Base-by-base conservation (phyloP, 1,140 invertebrate genomes). In the Micrasema minimum region DNA sequence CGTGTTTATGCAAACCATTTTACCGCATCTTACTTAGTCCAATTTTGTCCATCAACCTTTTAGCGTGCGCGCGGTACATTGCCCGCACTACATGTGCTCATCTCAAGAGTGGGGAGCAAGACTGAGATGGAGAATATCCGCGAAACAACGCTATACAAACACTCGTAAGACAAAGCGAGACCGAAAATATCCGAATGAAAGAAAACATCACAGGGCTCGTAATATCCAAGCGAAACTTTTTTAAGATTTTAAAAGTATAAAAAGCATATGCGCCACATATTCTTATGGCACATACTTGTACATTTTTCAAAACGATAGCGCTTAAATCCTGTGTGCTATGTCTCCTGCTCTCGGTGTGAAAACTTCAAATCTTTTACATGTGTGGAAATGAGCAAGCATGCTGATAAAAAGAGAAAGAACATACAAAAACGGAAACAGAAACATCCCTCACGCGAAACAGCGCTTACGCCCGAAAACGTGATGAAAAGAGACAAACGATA, bases 51-150 rank as follows among this genome's bases (percentile, higher is more conserved):
- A n/a, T n/a, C n/a, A n/a, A n/a, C n/a, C n/a, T n/a, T n/a, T n/a
- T n/a, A n/a, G n/a, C n/a, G n/a, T n/a, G n/a, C n/a, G n/a, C n/a
- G n/a, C n/a, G n/a, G n/a, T n/a, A n/a, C n/a, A n/a, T 35, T 57
- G 53, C 16, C 53, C 37, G 31, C 31, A n/a, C n/a, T 57, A 11
- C 53, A 57, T 57, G 53, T 35, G 53, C 53, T 35, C n/a, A 6
- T 6, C 11, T 7, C 7, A 11, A 31, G 16, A 51, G 53, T 57
- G 53, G 53, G 53, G 31, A n/a, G n/a, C n/a, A 31, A 23, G n/a
- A 37, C 14, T 11, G 31, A 38, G 31, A 37, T n/a, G 37, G 53
- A 35, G 7, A 37, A 5, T 4, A 18, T 2, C n/a, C n/a, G n/a
- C n/a, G n/a, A n/a, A 57, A 9, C 14, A 57, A n/a, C 53, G 10